phyloP scores from a whole-genome alignment of 1,140 invertebrate species.

The Eueides isabella region DNA sequence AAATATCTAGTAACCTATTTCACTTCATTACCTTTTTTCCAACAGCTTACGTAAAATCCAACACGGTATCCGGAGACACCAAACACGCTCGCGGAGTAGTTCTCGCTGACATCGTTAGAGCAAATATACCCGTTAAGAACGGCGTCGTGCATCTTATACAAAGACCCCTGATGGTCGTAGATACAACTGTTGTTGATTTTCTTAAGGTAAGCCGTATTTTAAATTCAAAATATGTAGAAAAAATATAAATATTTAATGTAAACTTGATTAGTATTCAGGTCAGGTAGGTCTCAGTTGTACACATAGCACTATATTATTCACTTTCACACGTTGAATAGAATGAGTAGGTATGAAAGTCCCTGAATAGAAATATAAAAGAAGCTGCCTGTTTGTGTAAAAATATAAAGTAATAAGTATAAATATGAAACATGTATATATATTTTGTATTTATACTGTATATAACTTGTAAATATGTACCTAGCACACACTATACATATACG shows the following conservation, averaged over 20 bases:
- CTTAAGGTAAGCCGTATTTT: slow-evolving; percentile 85
- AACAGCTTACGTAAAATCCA: slow-evolving; percentile 93
- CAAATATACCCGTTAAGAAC: slow-evolving; percentile 96
- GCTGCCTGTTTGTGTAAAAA: background rate
- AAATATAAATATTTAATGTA: background rate
- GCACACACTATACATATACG: background rate
- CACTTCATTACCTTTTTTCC: slow-evolving; percentile 29
- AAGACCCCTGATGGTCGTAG: slow-evolving; percentile 94
- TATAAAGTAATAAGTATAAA: background rate
- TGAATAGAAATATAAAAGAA: slow-evolving; percentile 1
- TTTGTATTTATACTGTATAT: background rate
- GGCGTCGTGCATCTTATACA: slow-evolving; percentile 96
- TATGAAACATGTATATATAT: background rate
- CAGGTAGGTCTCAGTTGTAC: slow-evolving; percentile 3
- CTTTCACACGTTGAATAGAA: background rate
- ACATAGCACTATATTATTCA: background rate
- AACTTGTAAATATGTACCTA: background rate
- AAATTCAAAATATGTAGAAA: background rate
- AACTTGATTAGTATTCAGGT: background rate
- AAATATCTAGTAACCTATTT: too few species aligned
- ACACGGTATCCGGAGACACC: slow-evolving; percentile 90
- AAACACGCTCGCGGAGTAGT: slow-evolving; percentile 91
- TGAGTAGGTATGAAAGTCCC: background rate
- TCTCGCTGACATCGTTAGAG: slow-evolving; percentile 91
- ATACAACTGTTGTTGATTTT: slow-evolving; percentile 91